Conservation (phyloP, 2,888 invertebrate species). For the Kuschelorhynchus macadamiae region DNA sequence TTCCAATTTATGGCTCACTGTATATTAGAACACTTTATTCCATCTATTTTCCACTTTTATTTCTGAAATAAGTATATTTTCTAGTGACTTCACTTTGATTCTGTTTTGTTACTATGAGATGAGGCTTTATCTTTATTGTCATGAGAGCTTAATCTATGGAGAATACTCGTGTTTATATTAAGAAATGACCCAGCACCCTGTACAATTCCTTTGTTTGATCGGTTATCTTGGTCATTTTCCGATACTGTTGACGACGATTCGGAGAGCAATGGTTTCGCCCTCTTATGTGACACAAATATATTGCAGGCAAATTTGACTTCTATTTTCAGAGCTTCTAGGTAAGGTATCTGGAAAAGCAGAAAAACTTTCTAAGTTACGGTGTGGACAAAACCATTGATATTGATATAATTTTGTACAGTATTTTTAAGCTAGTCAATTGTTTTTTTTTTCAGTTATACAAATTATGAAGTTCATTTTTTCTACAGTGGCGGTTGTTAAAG, state of each 20-base stretch:
- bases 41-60: no score
- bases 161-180: slow-evolving; percentile 55
- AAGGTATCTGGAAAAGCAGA: slow-evolving; percentile 74
- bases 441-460: no score
- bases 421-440: no score
- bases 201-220: slow-evolving; percentile 55
- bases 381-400: no score
- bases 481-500: no score
- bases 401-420: no score
- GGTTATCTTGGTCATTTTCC: slow-evolving; percentile 56
- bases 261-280: slow-evolving; percentile 66
- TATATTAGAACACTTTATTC: no score
- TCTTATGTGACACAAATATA: slow-evolving; percentile 81
- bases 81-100: slow-evolving; percentile 5
- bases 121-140: neutral
- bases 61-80: no score
- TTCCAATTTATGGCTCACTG: no score
- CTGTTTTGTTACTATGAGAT: neutral
- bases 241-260: slow-evolving; percentile 61
- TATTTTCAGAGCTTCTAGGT: slow-evolving; percentile 77
- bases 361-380: no score
- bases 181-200: slow-evolving; percentile 57
- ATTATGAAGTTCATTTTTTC: no score
- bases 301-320: slow-evolving; percentile 82
- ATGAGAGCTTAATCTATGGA: slow-evolving; percentile 36